Evolutionary conservation across 2,888 invertebrate species (phyloP), one percentile per base, ranked within the genome.

Genomic region (Byasa hedistus): DNA sequence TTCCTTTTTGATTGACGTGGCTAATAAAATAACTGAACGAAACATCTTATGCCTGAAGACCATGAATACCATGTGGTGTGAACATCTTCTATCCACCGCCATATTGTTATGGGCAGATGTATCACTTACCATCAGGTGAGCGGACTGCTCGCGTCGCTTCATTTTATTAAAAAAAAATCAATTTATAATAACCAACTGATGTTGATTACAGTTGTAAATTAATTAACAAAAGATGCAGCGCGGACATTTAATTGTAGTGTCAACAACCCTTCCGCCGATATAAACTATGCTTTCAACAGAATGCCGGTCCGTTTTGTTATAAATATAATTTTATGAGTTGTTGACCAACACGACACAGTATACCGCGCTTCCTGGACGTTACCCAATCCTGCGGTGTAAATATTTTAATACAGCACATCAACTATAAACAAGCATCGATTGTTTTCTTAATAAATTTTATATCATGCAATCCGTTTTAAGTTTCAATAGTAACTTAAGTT

Each of bases 301-400:
- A 58, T 44, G 58, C 23, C 12, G 22, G 17, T 12, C 23, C 17
- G 19, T 44, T 58, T 44, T 15, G 44, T 19, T 58, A 44, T 58
- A 58, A 58, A 58, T 44, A 36, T 44, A 58, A 17, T 58, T 21
- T 58, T 58, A 58, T 44, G 22, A 23, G 17, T 23, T 60, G 51
- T 32, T 51, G 60, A 23, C 51, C 60, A 60, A 51, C 51, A 21
- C 23, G 24, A 32, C 51, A 24, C n/a, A 51, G 48, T 51, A 32
- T 48, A 59, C 23, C 19, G 48, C 60, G 32, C 27, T 60, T 60
- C 32, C 60, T 27, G 24, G 60, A 22, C 19, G 10, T 51, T 27
- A 15, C 19, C 4, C 27, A 24, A 48, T 27, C n/a, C 23, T 3
- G 23, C 39, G 21, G 51, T 32, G n/a, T 51, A 60, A 52, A 60